Base-by-base conservation (phyloP, 2,888 invertebrate genomes). In the Therioaphis trifolii region DNA sequence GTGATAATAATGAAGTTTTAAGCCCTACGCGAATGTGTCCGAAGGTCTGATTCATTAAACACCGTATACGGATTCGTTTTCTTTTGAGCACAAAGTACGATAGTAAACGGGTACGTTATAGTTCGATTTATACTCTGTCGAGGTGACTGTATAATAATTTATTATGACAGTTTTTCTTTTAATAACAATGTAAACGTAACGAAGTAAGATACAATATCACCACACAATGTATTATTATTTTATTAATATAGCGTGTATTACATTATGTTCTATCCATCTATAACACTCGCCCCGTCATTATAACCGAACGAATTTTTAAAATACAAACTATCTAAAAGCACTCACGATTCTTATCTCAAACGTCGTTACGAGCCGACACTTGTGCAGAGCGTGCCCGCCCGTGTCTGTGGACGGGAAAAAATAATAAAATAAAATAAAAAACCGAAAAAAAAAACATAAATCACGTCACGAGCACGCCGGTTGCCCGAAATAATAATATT, bases 311-410 rank as follows among this genome's bases (percentile, higher is more conserved):
- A 27, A 12, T 18, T 63, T 27, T 63, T 46, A 4, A 49, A 77
- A 27, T 29, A 18, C 55, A 14, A 12, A 61, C 61, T 18, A 43
- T 61, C 58, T 46, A 63, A 63, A 35, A 77, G 35, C 63, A 77
- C 29, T 27, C 76, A 27, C 63, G 46, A 49, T 77, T 66, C 29
- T 77, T 63, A 77, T 77, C 24, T 29, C 12, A n/a, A 77, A 66
- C 46, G n/a, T 77, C 76, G 29, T 77, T 46, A 63, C 7, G n/a
- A 5, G 18, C 21, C 3, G 58, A 7, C 46, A 9, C 15, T 4
- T 46, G 46, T 46, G 15, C 46, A n/a, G 5, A 2, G 27, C 2
- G 27, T 15, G 21, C n/a, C 24, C 21, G 9, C 49, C 49, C 49
- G 52, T 52, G 49, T 66, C 63, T n/a, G n/a, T n/a, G n/a, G 49